Conservation (phyloP, 2,888 invertebrate species). For the Lymantria dispar region DNA sequence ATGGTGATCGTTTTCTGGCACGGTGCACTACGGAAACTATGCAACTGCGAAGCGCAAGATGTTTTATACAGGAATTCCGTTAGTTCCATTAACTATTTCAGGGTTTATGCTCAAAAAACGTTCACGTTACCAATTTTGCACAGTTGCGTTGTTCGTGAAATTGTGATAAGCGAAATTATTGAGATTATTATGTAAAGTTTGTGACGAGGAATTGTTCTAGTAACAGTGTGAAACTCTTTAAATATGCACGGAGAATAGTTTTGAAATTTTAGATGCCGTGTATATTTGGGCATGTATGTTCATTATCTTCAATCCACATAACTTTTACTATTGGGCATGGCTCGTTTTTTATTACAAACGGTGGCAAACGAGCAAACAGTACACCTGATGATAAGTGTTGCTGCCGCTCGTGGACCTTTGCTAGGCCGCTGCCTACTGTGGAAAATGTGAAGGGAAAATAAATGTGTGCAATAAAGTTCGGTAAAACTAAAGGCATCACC, state of each 20-base stretch:
- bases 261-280: not conserved
- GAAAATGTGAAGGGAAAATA: no score
- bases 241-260: not conserved
- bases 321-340: no score
- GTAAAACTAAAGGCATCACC: no score
- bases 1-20: constrained; percentile 21
- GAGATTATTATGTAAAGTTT: not conserved
- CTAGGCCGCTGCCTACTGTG: no score
- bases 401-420: no score
- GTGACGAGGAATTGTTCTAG: not conserved
- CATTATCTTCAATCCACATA: no score
- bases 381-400: no score
- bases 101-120: constrained; percentile 10
- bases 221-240: not conserved
- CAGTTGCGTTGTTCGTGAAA: not conserved
- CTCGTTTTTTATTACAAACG: no score
- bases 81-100: constrained; percentile 22
- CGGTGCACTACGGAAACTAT: constrained; percentile 24
- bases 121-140: not conserved
- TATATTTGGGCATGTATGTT: not conserved
- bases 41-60: constrained; percentile 11
- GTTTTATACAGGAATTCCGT: constrained; percentile 20
- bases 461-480: no score
- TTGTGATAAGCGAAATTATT: constrained; percentile 4
- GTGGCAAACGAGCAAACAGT: no score